Base-by-base conservation (phyloP, 2,888 invertebrate genomes). In the Sinhomidia bicolor region DNA sequence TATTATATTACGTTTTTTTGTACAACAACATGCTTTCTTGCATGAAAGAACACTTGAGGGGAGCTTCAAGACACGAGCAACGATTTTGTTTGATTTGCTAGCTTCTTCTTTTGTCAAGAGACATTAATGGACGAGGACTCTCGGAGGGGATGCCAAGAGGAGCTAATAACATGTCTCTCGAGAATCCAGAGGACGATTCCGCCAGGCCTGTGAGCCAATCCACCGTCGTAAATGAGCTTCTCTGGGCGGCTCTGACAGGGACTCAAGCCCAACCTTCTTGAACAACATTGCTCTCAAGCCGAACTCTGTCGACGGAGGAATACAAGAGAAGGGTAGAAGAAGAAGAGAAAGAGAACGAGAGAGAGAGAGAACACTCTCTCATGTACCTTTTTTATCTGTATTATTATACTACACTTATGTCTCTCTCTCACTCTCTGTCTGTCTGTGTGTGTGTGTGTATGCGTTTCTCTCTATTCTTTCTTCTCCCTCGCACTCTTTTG, bases 111-210 rank as follows among this genome's bases (percentile, higher is more conserved):
- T 91, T 91, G 90, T 92, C 91, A 91, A 91, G 91, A 91, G 91
- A 91, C 90, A 91, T 92, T 92, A 92, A 91, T 91, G 92, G 91
- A 91, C 91, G 91, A 92, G 92, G 90, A 89, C 90, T 89, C 89
- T 90, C 90, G 85, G 91, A 91, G 91, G 91, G 91, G 89, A 91
- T 91, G 92, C 91, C 90, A 89, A 91, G 91, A 92, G 91, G 89
- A 91, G 91, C 92, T 91, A 92, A 92, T 92, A 92, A 92, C 92
- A 92, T 91, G 90, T 91, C 91, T 92, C 91, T 92, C 90, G 91
- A 92, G 91, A 91, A 89, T 90, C 91, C 91, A 91, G 90, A 92
- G 92, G 92, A 91, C 91, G 91, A 91, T 91, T 91, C 90, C 90
- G 89, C 89, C 89, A 87, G 83, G 89, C 87, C 89, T 86, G 87